Conservation (phyloP, 2,113 vertebrate genomes). For the Sinocyclocheilus maitianheensis region DNA sequence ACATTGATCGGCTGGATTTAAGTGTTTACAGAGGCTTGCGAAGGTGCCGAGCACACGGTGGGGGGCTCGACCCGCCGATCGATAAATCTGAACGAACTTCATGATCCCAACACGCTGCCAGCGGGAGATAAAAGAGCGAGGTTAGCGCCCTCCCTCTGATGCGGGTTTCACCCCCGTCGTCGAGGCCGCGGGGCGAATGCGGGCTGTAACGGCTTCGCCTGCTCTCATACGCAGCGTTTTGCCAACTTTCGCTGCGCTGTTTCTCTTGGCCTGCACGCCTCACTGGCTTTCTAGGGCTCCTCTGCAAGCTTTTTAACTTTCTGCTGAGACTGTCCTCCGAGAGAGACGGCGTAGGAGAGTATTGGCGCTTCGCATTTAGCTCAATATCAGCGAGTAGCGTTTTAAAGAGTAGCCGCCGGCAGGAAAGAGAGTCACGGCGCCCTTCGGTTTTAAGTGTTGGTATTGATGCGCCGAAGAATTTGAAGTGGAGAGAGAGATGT, state of each 20-base stretch:
- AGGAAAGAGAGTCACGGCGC: slow-evolving; percentile 30
- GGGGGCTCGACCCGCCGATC: slow-evolving; percentile 43
- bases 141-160: neutral
- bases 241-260: neutral
- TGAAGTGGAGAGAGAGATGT: slow-evolving; percentile 33
- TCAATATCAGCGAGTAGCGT: too few species aligned
- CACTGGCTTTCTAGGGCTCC: slow-evolving; percentile 55
- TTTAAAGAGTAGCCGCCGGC: too few species aligned
- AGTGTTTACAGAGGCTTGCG: slow-evolving; percentile 50
- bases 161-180: neutral
- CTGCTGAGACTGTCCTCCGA: too few species aligned
- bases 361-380: too few species aligned
- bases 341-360: too few species aligned
- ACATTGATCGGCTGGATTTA: slow-evolving; percentile 59
- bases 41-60: slow-evolving; percentile 25
- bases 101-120: slow-evolving; percentile 38
- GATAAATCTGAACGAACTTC: neutral
- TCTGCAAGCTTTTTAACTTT: slow-evolving; percentile 24
- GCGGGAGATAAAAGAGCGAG: slow-evolving; percentile 29
- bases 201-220: neutral
- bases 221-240: neutral
- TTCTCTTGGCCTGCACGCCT: slow-evolving; percentile 35
- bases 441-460: slow-evolving; percentile 48
- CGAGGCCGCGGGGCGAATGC: neutral
- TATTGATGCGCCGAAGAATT: slow-evolving; percentile 49